These are phyloP conservation scores for Drosophila birchii DNA, from an alignment of 2,888 invertebrate species.

Conservation along the genomic window DNA sequence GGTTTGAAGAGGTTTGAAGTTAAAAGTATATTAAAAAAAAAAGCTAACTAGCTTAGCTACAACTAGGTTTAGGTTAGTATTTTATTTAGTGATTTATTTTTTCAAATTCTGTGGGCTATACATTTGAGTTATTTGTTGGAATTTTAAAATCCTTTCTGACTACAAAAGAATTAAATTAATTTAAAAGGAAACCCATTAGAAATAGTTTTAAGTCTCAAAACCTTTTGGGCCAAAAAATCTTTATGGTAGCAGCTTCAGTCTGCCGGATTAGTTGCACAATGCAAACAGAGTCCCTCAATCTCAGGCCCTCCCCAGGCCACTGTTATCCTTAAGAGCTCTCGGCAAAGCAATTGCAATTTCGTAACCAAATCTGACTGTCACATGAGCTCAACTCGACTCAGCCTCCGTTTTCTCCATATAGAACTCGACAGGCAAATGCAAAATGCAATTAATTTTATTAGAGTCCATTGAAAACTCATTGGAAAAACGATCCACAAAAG, in stretches of 20 bases:
- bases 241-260: conserved; percentile 17
- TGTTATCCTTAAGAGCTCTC: conserved; percentile 2
- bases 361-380: conserved; percentile 35
- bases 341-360: conserved; percentile 33
- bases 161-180: neutral
- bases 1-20: neutral
- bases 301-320: neutral
- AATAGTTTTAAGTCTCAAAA: neutral
- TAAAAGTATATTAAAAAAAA: too few species aligned
- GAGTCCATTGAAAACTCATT: conserved; percentile 55
- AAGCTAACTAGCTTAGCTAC: neutral
- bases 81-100: neutral
- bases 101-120: neutral
- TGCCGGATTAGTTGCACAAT: conserved; percentile 39
- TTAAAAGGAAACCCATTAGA: neutral
- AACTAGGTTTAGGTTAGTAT: neutral
- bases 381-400: conserved; percentile 34
- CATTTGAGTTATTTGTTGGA: neutral
- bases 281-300: conserved; percentile 31
- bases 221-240: conserved; percentile 14
- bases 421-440: conserved; percentile 46
- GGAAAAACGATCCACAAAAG: conserved; percentile 25
- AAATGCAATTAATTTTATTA: conserved; percentile 59
- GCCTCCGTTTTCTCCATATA: conserved; percentile 11
- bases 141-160: neutral